Evolutionary conservation across 2,113 vertebrate species (phyloP), one percentile per base, ranked within the genome.

Genomic region (Zosterops pallidus): DNA sequence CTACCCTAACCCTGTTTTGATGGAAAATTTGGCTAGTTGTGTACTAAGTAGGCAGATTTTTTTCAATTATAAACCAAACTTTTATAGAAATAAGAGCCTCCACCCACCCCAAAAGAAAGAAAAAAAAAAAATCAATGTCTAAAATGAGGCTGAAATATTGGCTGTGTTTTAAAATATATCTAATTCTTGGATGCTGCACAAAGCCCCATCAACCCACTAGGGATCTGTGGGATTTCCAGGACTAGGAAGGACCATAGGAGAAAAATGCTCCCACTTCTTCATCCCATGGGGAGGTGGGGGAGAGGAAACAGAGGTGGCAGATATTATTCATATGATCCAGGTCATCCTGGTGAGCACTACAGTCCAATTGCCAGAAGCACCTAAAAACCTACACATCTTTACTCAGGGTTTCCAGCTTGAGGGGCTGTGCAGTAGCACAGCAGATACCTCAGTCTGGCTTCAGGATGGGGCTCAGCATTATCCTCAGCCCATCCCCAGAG

Each of bases 31-130:
- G 50, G 11, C 9, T 42, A 44, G 26, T 19, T 59, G 20, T 67
- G 13, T 52, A 55, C 28, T 46, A 77, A 70, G 22, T 11, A 83
- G 64, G 13, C 31, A 89, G 29, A 70, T 82, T 75, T 70, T 62
- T 78, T 47, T 46, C 47, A 91, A 42, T 63, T 78, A 42, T 74
- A 75, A 82, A 49, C 24, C 3, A 23, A 75, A 2, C 12, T 70
- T 69, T 65, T 84, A 46, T 28, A 82, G 65, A 87, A 89, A 69
- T 46, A 26, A 6, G 9, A 46, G 56, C 10, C 31, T 22, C 9
- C 44, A 56, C 25, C 24, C 98, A 98, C 93, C 98, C 94, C 84
- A 98, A 16, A 22, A 57, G 2, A 59, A 42, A 20, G 14, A 14
- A 47, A 53, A 28, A 35, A 28, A 35, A 46, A 33, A 33, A 47